Evolutionary conservation across 2,113 vertebrate genomes (phyloP), one percentile per base, ranked within the genome.

Genomic region (Alouatta palliata): DNA sequence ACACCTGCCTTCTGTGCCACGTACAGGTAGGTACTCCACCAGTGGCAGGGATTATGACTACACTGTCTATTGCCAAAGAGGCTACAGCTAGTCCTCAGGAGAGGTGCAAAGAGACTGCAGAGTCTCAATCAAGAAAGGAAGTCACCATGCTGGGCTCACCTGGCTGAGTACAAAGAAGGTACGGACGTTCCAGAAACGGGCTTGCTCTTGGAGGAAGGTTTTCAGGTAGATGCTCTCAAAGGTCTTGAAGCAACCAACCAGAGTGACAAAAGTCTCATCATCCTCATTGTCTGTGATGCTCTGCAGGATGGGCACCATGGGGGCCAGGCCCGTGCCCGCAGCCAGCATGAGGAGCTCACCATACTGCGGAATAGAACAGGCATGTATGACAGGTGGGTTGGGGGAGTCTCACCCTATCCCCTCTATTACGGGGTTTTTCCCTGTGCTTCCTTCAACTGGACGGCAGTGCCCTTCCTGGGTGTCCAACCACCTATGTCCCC

Each of bases 271-370:
- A 45, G 99, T 99, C 98, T 99, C 99, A 3, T 99, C 99, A 3
- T 99, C 98, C 47, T 98, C 99, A 9, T 99, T 98, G 77, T 98
- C 98, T 12, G 98, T 98, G 98, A 99, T 98, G 94, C 98, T 98
- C 61, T 96, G 98, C 3, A 99, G 97, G 87, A 99, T 98, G 76
- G 99, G 98, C 91, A 99, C 98, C 99, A 99, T 99, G 12, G 99
- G 99, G 47, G 99, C 98, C 7, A 99, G 98, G 87, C 99, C 99
- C 0, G 99, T 99, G 73, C 99, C 99, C 0, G 99, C 98, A 0
- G 98, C 98, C 97, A 99, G 97, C 98, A 99, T 98, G 92, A 99
- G 98, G 11, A 99, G 98, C 87, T 99, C 99, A 75, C 99, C 98
- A 2, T 98, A 97, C 99, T 99, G 89, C 82, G 71, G 96, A 49